Evolutionary conservation across 2,113 vertebrate genomes (phyloP).

Genomic region (Labeo rohita): DNA sequence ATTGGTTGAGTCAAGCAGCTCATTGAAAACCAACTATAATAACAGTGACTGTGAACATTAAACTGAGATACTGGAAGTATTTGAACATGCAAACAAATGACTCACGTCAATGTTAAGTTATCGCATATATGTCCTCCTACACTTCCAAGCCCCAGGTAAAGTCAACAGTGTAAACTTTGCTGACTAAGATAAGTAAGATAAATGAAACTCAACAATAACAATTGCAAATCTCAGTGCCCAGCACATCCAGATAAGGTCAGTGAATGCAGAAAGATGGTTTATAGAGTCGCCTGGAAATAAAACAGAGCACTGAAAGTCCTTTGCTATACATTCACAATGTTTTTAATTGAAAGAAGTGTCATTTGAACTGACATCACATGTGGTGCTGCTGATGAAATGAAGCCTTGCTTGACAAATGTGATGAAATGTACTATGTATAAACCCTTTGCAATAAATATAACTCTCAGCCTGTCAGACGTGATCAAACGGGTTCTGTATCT

Average conservation of each 20-base stretch:
- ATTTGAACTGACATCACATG: background rate
- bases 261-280: slow-evolving; percentile 5
- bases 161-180: slow-evolving; percentile 30
- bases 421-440: slow-evolving; percentile 3
- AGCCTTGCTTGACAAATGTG: background rate
- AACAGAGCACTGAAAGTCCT: background rate
- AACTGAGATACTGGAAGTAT: slow-evolving; percentile 1
- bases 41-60: background rate
- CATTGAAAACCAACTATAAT: background rate
- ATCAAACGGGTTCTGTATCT: background rate
- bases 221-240: background rate
- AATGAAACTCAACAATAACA: slow-evolving; percentile 22
- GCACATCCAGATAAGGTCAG: slow-evolving; percentile 4
- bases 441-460: background rate
- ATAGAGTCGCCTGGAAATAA: background rate
- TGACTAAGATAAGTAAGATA: background rate
- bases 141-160: background rate
- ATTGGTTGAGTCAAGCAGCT: background rate
- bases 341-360: background rate
- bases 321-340: background rate
- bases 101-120: background rate
- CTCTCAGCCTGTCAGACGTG: slow-evolving; percentile 14
- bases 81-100: slow-evolving; percentile 2
- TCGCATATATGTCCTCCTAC: background rate
- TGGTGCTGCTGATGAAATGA: background rate